Evolutionary conservation across 2,888 invertebrate species (phyloP), one percentile per base, ranked within the genome.

Genomic region (Andrena bicolor): DNA sequence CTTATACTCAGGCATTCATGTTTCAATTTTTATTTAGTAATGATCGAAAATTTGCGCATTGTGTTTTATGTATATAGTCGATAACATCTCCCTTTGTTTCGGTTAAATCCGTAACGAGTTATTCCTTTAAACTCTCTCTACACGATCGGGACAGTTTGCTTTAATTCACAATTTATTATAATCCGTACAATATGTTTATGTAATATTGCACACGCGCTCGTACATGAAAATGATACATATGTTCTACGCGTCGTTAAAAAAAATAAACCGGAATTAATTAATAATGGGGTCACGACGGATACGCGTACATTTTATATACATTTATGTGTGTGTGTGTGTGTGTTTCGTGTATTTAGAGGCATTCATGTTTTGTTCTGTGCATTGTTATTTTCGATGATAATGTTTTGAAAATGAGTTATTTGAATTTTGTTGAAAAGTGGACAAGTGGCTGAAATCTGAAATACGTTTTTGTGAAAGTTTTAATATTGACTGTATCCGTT

Each of bases 101-200:
- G 58, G 28, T 58, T 56, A 16, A 49, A 48, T 41, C 41, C 16
- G 16, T 5, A 23, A 32, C 16, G 10, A 51, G 49, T 51, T 8
- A 65, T 30, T 32, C 30, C 0, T 20, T 48, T 20, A 49, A 16
- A 1, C 0, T 35, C 49, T 28, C 13, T 26, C 16, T 30, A 10
- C 0, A 8, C n/a, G 1, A 51, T 75, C 20, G 23, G 13, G 56
- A 23, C 23, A 16, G 16, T 48, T 16, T 20, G 41, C 5, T n/a
- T 68, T 68, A 76, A 20, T 53, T 48, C 4, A 10, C 5, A 63
- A 76, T 69, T 76, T 51, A 13, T 20, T 56, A 13, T 16, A 48
- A 26, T 49, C 1, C 41, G 3, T 61, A 26, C 32, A 41, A 48
- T 49, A n/a, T 23, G 20, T 58, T 65, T 68, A 26, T 8, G 41